These are phyloP conservation scores for Eretmochelys imbricata DNA, from an alignment of 2,113 vertebrate genomes.

Conservation along the genomic window DNA sequence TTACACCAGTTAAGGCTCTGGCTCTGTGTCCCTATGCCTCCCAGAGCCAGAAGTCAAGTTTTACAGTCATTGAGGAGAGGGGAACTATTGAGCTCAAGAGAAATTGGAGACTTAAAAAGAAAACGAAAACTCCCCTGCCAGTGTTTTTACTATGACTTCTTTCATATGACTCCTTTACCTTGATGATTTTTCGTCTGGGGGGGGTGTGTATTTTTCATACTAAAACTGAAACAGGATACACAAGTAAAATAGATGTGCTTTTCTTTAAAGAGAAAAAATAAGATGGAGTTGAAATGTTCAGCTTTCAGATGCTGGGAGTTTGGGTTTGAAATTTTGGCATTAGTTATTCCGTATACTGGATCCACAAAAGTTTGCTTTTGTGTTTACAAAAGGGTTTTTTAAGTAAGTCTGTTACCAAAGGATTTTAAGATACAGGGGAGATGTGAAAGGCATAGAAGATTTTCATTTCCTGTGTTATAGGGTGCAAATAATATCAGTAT, in stretches of 20 bases:
- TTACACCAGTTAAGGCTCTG: conserved; percentile 18
- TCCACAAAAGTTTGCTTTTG: conserved; percentile 74
- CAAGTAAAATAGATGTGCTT: conserved; percentile 70
- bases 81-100: conserved; percentile 39
- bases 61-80: conserved; percentile 13
- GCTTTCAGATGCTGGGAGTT: conserved; percentile 28
- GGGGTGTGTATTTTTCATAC: not conserved
- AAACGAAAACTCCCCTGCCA: conserved; percentile 45
- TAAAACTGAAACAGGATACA: conserved; percentile 55
- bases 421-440: conserved; percentile 85
- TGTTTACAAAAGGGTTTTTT: conserved; percentile 72
- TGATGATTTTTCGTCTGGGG: not conserved
- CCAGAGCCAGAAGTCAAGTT: conserved; percentile 47
- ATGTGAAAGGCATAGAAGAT: conserved; percentile 82
- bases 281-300: conserved; percentile 37
- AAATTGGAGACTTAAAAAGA: conserved; percentile 47
- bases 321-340: conserved; percentile 44
- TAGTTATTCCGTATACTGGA: conserved; percentile 59
- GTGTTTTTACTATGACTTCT: conserved; percentile 62
- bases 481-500: conserved; percentile 92
- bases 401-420: conserved; percentile 69
- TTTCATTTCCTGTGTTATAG: conserved; percentile 97
- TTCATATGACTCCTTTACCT: conserved; percentile 28
- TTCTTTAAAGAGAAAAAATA: conserved; percentile 54
- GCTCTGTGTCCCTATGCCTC: not conserved